phyloP scores from a whole-genome alignment of 2,113 vertebrate genomes.

The Chunga burmeisteri region DNA sequence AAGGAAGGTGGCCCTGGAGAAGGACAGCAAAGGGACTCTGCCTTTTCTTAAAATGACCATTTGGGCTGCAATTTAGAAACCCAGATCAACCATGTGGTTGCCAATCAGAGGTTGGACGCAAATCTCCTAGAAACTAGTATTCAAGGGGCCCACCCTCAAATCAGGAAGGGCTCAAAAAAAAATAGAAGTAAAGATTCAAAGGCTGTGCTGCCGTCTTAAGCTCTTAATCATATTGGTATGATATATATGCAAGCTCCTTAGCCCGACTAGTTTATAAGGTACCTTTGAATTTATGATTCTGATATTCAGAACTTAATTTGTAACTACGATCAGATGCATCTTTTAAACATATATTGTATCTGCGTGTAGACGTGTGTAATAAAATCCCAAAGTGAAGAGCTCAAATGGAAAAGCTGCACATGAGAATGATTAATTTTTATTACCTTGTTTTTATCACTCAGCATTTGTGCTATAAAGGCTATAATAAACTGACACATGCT shows the following conservation, averaged over 20 bases:
- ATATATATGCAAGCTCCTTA: neutral
- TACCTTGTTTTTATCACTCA: slow-evolving; percentile 49
- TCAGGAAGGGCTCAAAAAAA: neutral
- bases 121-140: neutral
- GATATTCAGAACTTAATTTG: slow-evolving; percentile 11
- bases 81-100: neutral
- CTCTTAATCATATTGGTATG: neutral
- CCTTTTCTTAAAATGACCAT: neutral
- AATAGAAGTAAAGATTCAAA: neutral
- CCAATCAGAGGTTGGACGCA: neutral
- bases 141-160: neutral
- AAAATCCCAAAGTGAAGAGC: slow-evolving; percentile 2
- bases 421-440: slow-evolving; percentile 48
- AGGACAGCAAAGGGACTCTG: neutral
- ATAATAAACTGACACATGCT: neutral
- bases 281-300: neutral
- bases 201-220: neutral
- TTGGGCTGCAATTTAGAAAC: neutral
- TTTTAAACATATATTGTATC: neutral
- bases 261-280: neutral
- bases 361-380: neutral
- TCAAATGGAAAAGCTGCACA: neutral
- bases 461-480: slow-evolving; percentile 2
- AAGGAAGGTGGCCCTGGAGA: neutral
- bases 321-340: neutral